Conservation (phyloP, 2,113 vertebrate genomes). For the Podarcis cretensis region DNA sequence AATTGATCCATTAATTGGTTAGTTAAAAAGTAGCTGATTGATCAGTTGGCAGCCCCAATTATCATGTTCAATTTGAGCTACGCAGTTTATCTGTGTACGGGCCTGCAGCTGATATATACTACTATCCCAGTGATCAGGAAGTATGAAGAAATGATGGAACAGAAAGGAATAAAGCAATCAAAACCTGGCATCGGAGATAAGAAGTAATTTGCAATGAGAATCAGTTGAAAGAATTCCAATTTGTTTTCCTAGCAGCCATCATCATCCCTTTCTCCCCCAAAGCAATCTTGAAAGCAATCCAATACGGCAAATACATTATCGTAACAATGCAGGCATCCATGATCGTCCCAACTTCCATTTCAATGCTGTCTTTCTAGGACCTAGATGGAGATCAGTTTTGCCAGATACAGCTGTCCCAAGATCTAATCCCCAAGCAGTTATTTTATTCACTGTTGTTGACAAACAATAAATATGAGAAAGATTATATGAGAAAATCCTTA, state of each 20-base stretch:
- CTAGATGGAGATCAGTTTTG: neutral
- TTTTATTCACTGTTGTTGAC: neutral
- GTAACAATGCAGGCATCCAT: neutral
- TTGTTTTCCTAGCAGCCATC: constrained; percentile 3
- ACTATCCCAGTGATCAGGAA: neutral
- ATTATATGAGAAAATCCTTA: neutral
- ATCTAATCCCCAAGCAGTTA: neutral
- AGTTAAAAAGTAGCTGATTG: neutral
- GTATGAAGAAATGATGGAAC: neutral
- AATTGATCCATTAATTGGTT: neutral
- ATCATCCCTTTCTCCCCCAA: neutral
- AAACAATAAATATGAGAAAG: neutral
- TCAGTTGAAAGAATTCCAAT: neutral
- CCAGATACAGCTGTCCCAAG: neutral
- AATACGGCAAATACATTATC: constrained; percentile 5
- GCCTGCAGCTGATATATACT: neutral
- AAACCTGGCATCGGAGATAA: constrained; percentile 4
- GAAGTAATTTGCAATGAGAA: constrained; percentile 1
- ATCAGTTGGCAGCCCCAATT: neutral
- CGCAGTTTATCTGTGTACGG: neutral
- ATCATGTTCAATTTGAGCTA: neutral
- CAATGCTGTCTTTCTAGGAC: neutral
- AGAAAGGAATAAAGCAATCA: constrained; percentile 2
- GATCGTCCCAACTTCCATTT: neutral
- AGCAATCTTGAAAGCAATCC: constrained; percentile 25